Percentiles rank a stretch among this genome's conserved stretches.
Evolutionary conservation across 2,113 vertebrate species (phyloP).

Genomic region (Myiagra hebetior): DNA sequence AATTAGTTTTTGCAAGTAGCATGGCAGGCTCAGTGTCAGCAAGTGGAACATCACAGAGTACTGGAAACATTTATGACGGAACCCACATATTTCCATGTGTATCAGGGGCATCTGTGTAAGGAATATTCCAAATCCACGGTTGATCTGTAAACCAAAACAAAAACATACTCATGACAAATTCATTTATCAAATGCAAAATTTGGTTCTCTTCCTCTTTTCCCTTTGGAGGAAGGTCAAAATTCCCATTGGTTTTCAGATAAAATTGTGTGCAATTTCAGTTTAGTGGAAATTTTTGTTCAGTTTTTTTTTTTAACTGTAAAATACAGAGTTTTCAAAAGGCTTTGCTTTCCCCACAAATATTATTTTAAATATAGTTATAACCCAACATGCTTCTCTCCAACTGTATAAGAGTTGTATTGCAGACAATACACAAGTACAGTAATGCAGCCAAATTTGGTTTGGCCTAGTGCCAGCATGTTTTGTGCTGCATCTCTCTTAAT

Average conservation of each 20-base stretch:
- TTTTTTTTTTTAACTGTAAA: background rate
- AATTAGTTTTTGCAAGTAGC: background rate
- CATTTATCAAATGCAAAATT: background rate
- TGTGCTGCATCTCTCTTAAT: background rate
- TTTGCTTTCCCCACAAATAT: background rate
- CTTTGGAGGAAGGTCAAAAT: background rate
- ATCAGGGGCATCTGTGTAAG: constrained; percentile 86
- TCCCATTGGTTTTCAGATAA: background rate
- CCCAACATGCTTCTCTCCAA: background rate
- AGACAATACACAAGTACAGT: background rate
- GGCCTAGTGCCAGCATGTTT: background rate
- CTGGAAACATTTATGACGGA: constrained; percentile 76
- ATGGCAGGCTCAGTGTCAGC: background rate
- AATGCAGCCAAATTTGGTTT: background rate
- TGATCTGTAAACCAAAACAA: constrained; percentile 78
- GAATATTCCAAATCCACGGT: constrained; percentile 98
- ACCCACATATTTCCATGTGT: constrained; percentile 95
- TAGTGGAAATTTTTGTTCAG: background rate
- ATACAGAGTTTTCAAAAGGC: background rate
- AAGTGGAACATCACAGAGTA: background rate
- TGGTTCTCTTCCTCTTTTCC: background rate
- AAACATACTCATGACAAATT: background rate
- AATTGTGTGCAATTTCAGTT: background rate
- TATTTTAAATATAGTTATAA: background rate
- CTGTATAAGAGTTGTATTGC: background rate